These are phyloP conservation scores for Dysidea cf. avara DNA, from an alignment of 37 sponge, comb jelly and placozoan genomes.

Conservation along the genomic window DNA sequence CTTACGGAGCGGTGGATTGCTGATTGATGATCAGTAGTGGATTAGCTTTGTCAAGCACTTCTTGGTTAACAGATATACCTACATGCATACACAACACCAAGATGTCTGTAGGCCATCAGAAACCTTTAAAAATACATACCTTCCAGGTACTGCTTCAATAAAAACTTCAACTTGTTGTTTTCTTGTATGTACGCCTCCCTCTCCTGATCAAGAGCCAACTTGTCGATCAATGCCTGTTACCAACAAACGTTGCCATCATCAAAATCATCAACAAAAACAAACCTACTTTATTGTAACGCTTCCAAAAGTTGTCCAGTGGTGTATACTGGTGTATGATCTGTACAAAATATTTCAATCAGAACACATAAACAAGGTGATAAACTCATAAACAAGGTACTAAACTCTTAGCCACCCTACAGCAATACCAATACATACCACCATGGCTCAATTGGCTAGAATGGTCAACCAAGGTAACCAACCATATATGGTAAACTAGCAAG, in stretches of 20 bases:
- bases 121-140: conserved; percentile 49
- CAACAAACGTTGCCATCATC: neutral
- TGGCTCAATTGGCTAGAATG: no score
- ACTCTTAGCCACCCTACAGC: no score
- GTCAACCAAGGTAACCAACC: no score
- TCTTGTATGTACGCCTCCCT: conserved; percentile 66
- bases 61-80: conserved; percentile 97
- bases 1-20: conserved; percentile 44
- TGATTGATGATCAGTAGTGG: conserved; percentile 89
- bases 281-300: conserved; percentile 89
- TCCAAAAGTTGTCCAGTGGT: conserved; percentile 93
- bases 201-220: conserved; percentile 83
- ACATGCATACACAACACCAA: neutral
- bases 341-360: neutral
- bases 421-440: no score
- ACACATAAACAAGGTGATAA: neutral
- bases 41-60: conserved; percentile 84
- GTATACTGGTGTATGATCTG: conserved; percentile 86
- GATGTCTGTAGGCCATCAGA: neutral
- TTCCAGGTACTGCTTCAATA: conserved; percentile 97
- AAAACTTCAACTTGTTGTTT: conserved; percentile 75
- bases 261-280: neutral
- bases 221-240: conserved; percentile 78
- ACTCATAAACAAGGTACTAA: neutral
- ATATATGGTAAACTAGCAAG: no score